A percentile compares a stretch with the other conserved stretches of the same genome.
phyloP scores from a whole-genome alignment of 1,140 invertebrate genomes.

The Drosophila leontia region DNA sequence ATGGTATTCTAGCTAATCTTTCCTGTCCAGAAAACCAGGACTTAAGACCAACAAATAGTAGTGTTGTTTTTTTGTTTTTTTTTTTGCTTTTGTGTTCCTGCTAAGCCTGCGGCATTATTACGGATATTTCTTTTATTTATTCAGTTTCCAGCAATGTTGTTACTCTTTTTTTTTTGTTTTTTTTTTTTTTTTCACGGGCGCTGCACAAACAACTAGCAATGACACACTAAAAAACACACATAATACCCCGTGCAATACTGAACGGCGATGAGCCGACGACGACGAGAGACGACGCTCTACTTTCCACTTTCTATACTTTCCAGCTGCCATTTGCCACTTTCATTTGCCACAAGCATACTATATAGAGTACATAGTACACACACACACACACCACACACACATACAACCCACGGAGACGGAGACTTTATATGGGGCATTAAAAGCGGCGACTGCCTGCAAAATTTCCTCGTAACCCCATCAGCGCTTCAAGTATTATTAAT shows the following conservation, averaged over 20 bases:
- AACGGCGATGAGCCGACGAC: conserved; percentile 25
- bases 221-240: conserved; percentile 35
- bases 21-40: conserved; percentile 18
- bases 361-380: neutral
- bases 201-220: conserved; percentile 47
- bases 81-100: neutral
- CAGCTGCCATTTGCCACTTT: conserved; percentile 32
- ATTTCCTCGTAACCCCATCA: conserved; percentile 62
- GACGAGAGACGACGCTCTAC: conserved; percentile 38
- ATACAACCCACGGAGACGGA: neutral
- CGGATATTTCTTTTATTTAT: conserved; percentile 31
- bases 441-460: conserved; percentile 54
- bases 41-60: conserved; percentile 9
- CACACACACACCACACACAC: neutral
- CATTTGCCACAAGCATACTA: conserved; percentile 28
- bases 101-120: conserved; percentile 15
- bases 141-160: conserved; percentile 3
- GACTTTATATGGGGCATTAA: conserved; percentile 60
- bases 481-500: conserved; percentile 66
- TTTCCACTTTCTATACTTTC: conserved; percentile 20
- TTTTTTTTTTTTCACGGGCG: conserved; percentile 48
- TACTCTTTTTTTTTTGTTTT: conserved; percentile 8
- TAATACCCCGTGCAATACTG: conserved; percentile 13
- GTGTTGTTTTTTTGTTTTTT: too few species aligned
- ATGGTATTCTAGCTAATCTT: conserved; percentile 1